Conservation (phyloP, 2,113 vertebrate species). For the Alaudala cheleensis region DNA sequence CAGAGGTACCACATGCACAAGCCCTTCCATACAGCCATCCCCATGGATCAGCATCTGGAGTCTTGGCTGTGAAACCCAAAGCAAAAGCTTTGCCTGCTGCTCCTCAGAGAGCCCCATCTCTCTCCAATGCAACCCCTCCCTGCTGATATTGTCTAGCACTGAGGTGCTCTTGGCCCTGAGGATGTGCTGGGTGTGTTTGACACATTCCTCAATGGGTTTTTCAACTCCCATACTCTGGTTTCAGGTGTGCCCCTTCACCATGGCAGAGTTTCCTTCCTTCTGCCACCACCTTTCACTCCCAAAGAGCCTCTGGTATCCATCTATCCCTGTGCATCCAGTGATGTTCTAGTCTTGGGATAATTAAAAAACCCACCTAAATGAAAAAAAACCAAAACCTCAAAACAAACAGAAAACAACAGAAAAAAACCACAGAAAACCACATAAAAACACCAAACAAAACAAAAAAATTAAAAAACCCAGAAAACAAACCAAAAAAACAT, state of each 20-base stretch:
- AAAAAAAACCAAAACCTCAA: no score
- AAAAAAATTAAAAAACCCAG: not conserved
- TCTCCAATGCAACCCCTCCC: not conserved
- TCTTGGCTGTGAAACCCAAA: not conserved
- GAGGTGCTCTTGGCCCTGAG: not conserved
- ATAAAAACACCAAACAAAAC: no score
- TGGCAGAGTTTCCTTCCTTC: not conserved
- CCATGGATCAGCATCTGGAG: not conserved
- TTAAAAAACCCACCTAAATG: not conserved
- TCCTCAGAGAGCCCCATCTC: not conserved
- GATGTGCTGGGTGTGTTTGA: not conserved
- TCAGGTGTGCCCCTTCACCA: not conserved
- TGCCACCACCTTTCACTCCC: not conserved
- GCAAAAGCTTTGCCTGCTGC: not conserved
- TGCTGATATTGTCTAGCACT: not conserved
- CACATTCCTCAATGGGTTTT: not conserved
- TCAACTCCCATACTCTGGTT: not conserved
- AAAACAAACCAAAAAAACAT: not conserved
- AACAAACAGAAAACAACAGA: not conserved
- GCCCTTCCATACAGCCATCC: rapidly evolving
- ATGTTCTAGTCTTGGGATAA: not conserved
- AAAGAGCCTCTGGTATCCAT: not conserved
- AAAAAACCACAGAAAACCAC: not conserved
- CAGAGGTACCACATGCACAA: not conserved
- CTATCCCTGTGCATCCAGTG: not conserved